These are phyloP conservation scores for Rhingia campestris DNA, from an alignment of 2,888 invertebrate genomes.

Conservation along the genomic window DNA sequence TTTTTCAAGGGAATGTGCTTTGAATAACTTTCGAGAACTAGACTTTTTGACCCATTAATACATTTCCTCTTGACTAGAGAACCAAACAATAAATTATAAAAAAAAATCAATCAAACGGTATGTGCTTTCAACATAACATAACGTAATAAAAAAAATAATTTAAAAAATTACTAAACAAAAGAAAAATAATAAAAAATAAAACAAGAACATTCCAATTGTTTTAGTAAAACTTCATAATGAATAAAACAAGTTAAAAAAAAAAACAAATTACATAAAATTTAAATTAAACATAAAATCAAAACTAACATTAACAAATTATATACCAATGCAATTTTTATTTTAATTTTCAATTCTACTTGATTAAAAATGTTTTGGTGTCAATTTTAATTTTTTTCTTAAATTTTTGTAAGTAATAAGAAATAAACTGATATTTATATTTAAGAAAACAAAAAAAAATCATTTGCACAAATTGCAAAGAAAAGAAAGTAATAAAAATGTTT, in stretches of 20 bases:
- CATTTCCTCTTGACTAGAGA: constrained; percentile 61
- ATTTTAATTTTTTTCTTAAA: background rate
- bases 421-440: constrained; percentile 10
- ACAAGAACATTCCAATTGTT: constrained; percentile 58
- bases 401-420: constrained; percentile 29
- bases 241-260: constrained; percentile 19
- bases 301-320: constrained; percentile 52
- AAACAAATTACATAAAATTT: constrained; percentile 23
- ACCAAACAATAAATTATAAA: constrained; percentile 8
- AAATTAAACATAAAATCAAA: constrained; percentile 64
- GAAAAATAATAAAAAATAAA: constrained; percentile 14
- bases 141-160: constrained; percentile 1
- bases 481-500: constrained; percentile 15
- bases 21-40: constrained; percentile 19
- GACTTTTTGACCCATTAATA: constrained; percentile 67
- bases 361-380: constrained; percentile 43
- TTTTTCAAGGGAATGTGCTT: constrained; percentile 18
- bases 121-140: constrained; percentile 44
- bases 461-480: constrained; percentile 67
- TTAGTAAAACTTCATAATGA: constrained; percentile 37
- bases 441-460: constrained; percentile 34
- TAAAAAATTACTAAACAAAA: constrained; percentile 10
- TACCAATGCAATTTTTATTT: constrained; percentile 66
- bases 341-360: constrained; percentile 33
- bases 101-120: constrained; percentile 23